These are phyloP conservation scores for Taenaris catops DNA, from an alignment of 2,888 invertebrate species.

Conservation along the genomic window DNA sequence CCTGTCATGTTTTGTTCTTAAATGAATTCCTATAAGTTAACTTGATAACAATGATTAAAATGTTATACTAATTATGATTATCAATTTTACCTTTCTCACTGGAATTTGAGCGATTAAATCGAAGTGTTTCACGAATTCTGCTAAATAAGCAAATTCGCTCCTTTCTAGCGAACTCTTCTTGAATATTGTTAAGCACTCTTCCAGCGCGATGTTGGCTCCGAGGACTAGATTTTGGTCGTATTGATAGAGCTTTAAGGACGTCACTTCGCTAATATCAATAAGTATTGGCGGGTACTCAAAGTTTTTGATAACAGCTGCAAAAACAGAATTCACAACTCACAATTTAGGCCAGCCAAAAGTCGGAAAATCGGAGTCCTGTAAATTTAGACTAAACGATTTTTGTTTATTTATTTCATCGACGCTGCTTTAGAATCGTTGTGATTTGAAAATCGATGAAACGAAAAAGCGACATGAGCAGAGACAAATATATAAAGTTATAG, in stretches of 20 bases:
- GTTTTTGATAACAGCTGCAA: constrained; percentile 46
- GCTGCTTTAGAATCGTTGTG: too few relatives aligned
- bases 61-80: constrained; percentile 2
- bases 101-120: constrained; percentile 81
- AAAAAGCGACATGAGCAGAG: too few relatives aligned
- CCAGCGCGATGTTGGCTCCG: constrained; percentile 81
- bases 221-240: constrained; percentile 65
- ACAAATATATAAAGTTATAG: too few relatives aligned
- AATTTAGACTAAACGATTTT: too few relatives aligned
- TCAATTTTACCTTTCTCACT: constrained; percentile 77
- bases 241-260: constrained; percentile 41
- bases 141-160: constrained; percentile 73
- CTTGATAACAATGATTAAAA: too few relatives aligned
- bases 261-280: constrained; percentile 56
- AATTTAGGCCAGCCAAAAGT: too few relatives aligned
- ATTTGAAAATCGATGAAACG: too few relatives aligned
- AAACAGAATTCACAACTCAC: too few relatives aligned
- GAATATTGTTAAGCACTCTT: constrained; percentile 74
- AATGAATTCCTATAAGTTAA: too few relatives aligned
- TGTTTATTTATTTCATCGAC: too few relatives aligned
- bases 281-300: constrained; percentile 45
- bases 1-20: too few relatives aligned
- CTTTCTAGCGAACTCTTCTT: constrained; percentile 42
- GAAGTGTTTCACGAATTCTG: constrained; percentile 77
- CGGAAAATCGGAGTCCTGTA: too few relatives aligned